Evolutionary conservation across 2,888 invertebrate species (phyloP).

Genomic region (Timema cristinae): DNA sequence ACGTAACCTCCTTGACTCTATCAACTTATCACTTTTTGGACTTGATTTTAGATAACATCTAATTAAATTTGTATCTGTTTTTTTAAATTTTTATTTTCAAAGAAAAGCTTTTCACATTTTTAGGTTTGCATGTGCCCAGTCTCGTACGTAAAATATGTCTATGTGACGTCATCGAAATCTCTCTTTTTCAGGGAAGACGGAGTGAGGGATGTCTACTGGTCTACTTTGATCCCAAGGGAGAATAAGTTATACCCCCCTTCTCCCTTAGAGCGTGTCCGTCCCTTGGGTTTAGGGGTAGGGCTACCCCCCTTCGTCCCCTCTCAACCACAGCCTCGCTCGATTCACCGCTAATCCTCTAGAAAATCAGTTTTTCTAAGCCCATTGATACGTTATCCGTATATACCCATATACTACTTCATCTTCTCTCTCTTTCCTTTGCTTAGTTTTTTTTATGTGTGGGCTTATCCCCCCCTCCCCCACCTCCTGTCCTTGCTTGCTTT

Average conservation of each 20-base stretch:
- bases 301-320: not conserved
- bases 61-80: no score
- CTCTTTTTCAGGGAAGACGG: not conserved
- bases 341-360: constrained; percentile 32
- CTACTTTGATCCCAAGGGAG: constrained; percentile 12
- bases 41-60: no score
- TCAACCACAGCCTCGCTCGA: constrained; percentile 16
- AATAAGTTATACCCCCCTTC: not conserved
- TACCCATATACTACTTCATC: not conserved
- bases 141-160: not conserved
- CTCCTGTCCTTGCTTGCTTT: not conserved
- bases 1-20: no score
- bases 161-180: not conserved
- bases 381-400: constrained; percentile 27
- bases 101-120: not conserved
- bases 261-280: no score
- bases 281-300: no score
- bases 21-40: no score
- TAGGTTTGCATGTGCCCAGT: not conserved
- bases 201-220: not conserved
- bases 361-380: constrained; percentile 33
- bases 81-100: no score
- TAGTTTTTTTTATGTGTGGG: no score
- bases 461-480: not conserved
- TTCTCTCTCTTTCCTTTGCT: no score